Percentiles rank a stretch among this genome's conserved stretches.
Conservation (phyloP, 2,113 vertebrate species). For the Cephalopterus ornatus region DNA sequence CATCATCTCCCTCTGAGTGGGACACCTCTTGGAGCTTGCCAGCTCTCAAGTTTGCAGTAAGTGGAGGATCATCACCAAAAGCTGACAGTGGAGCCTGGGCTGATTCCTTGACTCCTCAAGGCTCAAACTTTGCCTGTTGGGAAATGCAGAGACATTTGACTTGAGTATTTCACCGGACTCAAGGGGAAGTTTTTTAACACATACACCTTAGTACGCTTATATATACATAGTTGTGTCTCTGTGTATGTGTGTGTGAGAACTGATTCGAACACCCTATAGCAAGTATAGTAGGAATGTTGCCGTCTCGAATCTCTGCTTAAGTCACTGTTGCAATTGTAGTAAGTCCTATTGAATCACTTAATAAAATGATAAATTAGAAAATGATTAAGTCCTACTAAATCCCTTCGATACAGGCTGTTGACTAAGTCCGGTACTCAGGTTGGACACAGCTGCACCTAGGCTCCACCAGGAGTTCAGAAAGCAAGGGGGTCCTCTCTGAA, state of each 20-base stretch:
- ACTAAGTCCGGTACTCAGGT: not conserved
- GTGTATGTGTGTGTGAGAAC: not conserved
- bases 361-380: not conserved
- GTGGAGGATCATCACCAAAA: not conserved
- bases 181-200: not conserved
- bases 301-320: not conserved
- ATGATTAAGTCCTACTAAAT: not conserved
- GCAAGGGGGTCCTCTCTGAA: not conserved
- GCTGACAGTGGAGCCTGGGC: not conserved
- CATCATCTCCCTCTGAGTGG: not conserved
- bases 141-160: not conserved
- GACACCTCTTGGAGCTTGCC: not conserved
- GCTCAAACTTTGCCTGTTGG: not conserved
- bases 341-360: not conserved
- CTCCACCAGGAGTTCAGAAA: not conserved
- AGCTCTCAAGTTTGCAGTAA: not conserved
- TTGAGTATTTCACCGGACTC: not conserved
- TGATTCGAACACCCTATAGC: not conserved
- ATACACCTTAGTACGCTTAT: not conserved
- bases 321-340: not conserved
- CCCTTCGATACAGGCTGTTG: not conserved
- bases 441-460: not conserved
- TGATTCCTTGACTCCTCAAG: not conserved
- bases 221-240: not conserved
- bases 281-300: not conserved